phyloP scores from a whole-genome alignment of 2,888 invertebrate genomes.

The Hyposoter didymator region DNA sequence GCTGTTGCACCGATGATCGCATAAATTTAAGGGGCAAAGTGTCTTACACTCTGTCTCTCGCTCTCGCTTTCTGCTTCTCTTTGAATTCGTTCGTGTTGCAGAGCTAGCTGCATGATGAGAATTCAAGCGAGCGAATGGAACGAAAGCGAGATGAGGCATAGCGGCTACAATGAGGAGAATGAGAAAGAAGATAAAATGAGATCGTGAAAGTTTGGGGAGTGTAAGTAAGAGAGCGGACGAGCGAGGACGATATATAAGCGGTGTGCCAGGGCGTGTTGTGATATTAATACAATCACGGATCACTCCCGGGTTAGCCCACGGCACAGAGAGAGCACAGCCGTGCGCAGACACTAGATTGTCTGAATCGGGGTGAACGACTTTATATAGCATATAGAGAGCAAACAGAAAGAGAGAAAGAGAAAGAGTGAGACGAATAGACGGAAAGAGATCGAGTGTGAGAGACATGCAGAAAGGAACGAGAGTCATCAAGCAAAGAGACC shows the following conservation, averaged over 20 bases:
- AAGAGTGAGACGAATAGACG: constrained; percentile 44
- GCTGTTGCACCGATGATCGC: constrained; percentile 78
- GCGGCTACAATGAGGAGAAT: constrained; percentile 42
- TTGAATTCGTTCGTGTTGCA: constrained; percentile 32
- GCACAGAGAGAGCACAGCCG: constrained; percentile 74
- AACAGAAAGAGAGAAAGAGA: constrained; percentile 32
- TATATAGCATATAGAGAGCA: constrained; percentile 78
- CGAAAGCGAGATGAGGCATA: constrained; percentile 62
- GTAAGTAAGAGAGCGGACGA: constrained; percentile 63
- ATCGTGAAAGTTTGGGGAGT: constrained; percentile 54
- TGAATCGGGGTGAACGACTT: constrained; percentile 85
- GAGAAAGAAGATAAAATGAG: constrained; percentile 58
- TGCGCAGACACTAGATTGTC: constrained; percentile 84
- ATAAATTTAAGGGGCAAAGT: constrained; percentile 74
- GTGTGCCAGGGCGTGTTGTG: constrained; percentile 82
- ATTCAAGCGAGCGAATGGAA: constrained; percentile 55
- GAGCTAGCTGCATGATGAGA: constrained; percentile 42
- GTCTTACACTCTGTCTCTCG: constrained; percentile 57
- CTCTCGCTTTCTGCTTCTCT: constrained; percentile 46
- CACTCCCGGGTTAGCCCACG: constrained; percentile 82
- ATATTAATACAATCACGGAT: constrained; percentile 85
- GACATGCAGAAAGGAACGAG: constrained; percentile 36
- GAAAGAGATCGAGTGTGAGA: constrained; percentile 43
- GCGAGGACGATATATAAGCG: constrained; percentile 75
- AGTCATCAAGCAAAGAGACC: constrained; percentile 22